Conservation (phyloP, 1,140 invertebrate genomes). For the Neodiprion virginianus region DNA sequence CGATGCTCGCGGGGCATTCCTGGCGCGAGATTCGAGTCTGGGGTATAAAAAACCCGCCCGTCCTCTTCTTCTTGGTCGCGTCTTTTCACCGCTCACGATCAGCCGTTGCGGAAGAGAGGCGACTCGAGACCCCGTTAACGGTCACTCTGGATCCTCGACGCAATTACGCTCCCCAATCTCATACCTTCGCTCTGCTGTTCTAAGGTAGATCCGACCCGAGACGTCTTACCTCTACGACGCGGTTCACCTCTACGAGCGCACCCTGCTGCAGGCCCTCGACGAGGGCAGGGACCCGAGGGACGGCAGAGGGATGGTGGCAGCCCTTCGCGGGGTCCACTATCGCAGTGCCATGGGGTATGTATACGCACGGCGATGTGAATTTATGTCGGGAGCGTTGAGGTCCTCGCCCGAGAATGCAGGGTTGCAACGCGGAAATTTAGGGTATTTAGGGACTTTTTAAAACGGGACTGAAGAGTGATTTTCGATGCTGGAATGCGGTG, state of each 20-base stretch:
- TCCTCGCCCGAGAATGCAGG: slow-evolving; percentile 17
- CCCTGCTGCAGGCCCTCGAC: slow-evolving; percentile 73
- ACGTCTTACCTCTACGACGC: slow-evolving; percentile 93
- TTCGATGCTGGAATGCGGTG: no score
- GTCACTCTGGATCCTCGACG: no score
- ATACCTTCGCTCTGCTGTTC: slow-evolving; percentile 38
- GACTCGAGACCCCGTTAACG: no score
- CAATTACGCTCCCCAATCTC: not conserved
- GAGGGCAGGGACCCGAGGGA: slow-evolving; percentile 71
- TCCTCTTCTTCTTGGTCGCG: no score
- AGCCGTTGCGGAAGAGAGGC: no score
- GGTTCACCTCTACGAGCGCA: slow-evolving; percentile 82
- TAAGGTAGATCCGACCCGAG: slow-evolving; percentile 79
- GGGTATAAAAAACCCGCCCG: no score
- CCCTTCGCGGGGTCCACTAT: slow-evolving; percentile 78
- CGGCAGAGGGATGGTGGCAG: slow-evolving; percentile 74
- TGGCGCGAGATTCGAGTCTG: no score
- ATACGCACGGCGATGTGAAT: slow-evolving; percentile 11
- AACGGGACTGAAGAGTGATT: no score
- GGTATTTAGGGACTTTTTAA: no score
- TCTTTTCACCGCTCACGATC: no score
- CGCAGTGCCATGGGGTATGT: slow-evolving; percentile 85
- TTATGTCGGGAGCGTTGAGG: slow-evolving; percentile 13
- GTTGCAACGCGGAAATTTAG: not conserved
- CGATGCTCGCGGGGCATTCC: no score